Evolutionary conservation across 2,888 invertebrate genomes (phyloP).

Genomic region (Nycteola revayana): DNA sequence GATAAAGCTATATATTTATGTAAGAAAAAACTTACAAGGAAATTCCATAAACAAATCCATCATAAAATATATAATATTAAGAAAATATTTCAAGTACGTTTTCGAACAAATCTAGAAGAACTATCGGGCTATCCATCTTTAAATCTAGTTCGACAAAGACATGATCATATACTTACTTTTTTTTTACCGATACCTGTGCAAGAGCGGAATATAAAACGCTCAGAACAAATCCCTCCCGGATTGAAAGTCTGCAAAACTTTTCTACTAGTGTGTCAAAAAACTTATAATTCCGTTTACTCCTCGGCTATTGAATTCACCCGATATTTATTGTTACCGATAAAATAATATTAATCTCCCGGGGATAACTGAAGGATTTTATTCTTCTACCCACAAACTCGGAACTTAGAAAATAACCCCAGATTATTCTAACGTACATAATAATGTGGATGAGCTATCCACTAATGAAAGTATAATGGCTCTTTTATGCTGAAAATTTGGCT

Average conservation of each 20-base stretch:
- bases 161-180: constrained; percentile 28
- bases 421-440: constrained; percentile 49
- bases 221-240: constrained; percentile 68
- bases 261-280: constrained; percentile 73
- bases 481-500: constrained; percentile 39
- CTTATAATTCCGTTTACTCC: constrained; percentile 68
- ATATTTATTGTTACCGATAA: constrained; percentile 81
- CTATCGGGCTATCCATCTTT: constrained; percentile 16
- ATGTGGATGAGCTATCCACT: constrained; percentile 50
- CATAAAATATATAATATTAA: no score
- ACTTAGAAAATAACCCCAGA: constrained; percentile 68
- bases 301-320: constrained; percentile 75
- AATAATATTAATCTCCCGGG: constrained; percentile 81
- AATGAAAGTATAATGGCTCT: constrained; percentile 45
- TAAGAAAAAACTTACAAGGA: no score
- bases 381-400: constrained; percentile 65
- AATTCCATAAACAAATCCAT: no score
- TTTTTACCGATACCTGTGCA: constrained; percentile 29
- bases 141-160: constrained; percentile 22
- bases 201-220: constrained; percentile 44
- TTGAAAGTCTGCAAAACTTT: constrained; percentile 70
- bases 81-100: constrained; percentile 18
- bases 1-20: no score
- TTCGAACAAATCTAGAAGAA: constrained; percentile 16
- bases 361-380: constrained; percentile 75